Percentiles rank a stretch among this genome's conserved stretches.
phyloP scores from a whole-genome alignment of 2,113 vertebrate species.

The Seriola quinqueradiata region DNA sequence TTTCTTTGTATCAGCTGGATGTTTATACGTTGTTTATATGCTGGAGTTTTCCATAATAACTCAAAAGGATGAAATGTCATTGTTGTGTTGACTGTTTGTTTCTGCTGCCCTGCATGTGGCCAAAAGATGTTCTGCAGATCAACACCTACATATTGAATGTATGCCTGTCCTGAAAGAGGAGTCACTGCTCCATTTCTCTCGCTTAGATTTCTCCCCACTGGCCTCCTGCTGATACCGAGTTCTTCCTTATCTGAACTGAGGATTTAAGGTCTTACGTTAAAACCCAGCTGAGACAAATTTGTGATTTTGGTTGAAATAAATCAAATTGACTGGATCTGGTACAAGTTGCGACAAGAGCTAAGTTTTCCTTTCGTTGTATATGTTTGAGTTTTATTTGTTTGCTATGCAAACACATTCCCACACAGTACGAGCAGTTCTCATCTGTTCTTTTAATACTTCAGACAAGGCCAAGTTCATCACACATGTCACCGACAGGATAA shows the following conservation, averaged over 20 bases:
- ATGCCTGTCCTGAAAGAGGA: neutral
- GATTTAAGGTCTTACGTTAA: neutral
- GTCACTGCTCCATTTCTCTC: neutral
- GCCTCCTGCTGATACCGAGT: neutral
- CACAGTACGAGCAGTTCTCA: neutral
- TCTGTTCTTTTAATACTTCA: neutral
- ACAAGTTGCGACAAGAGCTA: neutral
- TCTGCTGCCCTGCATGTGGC: too few relatives aligned
- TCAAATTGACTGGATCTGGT: neutral
- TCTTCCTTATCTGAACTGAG: neutral
- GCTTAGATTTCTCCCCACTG: neutral
- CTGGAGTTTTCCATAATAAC: neutral
- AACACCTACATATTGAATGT: neutral
- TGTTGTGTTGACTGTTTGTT: too few relatives aligned
- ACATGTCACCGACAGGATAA: slow-evolving; percentile 33
- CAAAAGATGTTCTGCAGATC: too few relatives aligned
- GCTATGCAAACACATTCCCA: neutral
- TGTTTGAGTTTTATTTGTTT: slow-evolving; percentile 16
- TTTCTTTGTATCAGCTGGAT: neutral
- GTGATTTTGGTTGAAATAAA: neutral
- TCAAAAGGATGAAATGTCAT: too few relatives aligned
- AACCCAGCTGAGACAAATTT: neutral
- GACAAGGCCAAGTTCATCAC: slow-evolving; percentile 17
- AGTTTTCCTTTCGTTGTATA: neutral
- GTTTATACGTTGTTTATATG: too few relatives aligned